Base-by-base conservation (phyloP, 1,140 invertebrate genomes). In the Drosophila novamexicana region DNA sequence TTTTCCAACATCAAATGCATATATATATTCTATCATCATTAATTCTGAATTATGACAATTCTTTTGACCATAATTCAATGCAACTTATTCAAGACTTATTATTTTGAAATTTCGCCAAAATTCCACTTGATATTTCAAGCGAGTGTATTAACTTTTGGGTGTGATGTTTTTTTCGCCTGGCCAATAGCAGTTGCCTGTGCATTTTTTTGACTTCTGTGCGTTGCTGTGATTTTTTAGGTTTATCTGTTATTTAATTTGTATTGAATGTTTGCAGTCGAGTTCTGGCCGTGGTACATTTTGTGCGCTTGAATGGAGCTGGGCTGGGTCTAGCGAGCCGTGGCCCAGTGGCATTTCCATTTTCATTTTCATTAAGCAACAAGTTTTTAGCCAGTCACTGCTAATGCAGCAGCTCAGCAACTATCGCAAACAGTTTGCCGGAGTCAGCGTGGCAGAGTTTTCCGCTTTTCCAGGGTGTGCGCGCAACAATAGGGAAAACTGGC, bases 261-360 rank as follows among this genome's bases (percentile, higher is more conserved):
- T 82, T 80, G 82, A 57, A 88, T 88, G 71, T 82, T 88, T 77
- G 83, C 72, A 79, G 77, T 88, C 80, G 76, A 88, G 86, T 82
- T 79, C 79, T 74, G 71, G 72, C 62, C 70, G 79, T 59, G 72
- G 72, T 71, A 36, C 18, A 18, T 47, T 71, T 64, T 12, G 42
- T 63, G 52, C 42, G 53, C 56, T 58, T 44, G 32, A 29, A 18
- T 57, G 22, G 42, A 12, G 18, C 18, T 16, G 10, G 18, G 18
- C 18, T 16, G 10, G 9, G 53, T 6, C 5, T 5, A 7, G 32
- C 7, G 36, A 39, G 36, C 4, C 16, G n/a, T 7, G 39, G 2
- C 32, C 1, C 6, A n/a, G 34, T 18, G 36, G 7, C 61, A 37
- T 2, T 62, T 36, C 69, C 16, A 73, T 73, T 73, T 78, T 68